phyloP scores from a whole-genome alignment of 2,888 invertebrate species.

The Hermodice carunculata region DNA sequence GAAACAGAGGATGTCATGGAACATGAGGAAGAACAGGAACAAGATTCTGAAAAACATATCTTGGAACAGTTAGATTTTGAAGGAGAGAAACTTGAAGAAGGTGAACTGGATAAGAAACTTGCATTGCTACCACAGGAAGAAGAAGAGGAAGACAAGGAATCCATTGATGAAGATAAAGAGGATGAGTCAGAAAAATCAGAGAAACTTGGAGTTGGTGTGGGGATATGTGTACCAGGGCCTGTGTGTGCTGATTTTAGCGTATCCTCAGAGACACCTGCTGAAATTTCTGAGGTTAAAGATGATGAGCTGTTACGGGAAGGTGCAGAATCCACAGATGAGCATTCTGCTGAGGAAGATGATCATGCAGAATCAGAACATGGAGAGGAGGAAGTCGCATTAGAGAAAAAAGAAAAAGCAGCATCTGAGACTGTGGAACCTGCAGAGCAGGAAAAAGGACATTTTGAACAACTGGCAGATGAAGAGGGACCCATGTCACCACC shows the following conservation, averaged over 20 bases:
- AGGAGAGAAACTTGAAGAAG: conserved; percentile 73
- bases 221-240: too few species aligned
- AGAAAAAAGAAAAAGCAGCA: neutral
- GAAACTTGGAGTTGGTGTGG: too few species aligned
- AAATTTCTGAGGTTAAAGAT: too few species aligned
- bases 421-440: neutral
- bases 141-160: too few species aligned
- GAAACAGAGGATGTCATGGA: neutral
- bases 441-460: neutral
- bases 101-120: conserved; percentile 63
- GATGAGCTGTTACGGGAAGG: too few species aligned
- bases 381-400: neutral
- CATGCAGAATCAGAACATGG: neutral
- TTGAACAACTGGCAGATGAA: conserved; percentile 55
- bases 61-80: conserved; percentile 71
- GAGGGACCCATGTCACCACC: too few species aligned
- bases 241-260: too few species aligned
- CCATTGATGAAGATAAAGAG: too few species aligned
- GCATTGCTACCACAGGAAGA: too few species aligned
- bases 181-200: too few species aligned
- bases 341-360: conserved; percentile 76
- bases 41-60: conserved; percentile 51
- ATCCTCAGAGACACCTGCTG: too few species aligned
- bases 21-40: conserved; percentile 41
- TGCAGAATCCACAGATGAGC: too few species aligned